phyloP scores from a whole-genome alignment of 2,888 invertebrate species.

The Leucozona laternaria region DNA sequence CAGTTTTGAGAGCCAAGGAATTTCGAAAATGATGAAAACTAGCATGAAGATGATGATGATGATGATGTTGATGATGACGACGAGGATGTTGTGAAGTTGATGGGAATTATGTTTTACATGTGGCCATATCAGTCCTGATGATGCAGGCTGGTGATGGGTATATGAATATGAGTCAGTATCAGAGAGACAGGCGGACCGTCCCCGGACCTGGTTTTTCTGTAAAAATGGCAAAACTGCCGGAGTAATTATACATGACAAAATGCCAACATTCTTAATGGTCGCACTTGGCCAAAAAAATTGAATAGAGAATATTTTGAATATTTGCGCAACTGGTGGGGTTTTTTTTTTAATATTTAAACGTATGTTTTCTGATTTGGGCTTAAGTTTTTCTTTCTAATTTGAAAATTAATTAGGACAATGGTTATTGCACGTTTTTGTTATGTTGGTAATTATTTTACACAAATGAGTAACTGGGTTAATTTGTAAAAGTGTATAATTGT shows the following conservation, averaged over 20 bases:
- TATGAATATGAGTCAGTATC: slow-evolving; percentile 15
- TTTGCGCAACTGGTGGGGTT: slow-evolving; percentile 67
- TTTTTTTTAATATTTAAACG: background rate
- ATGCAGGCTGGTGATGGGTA: slow-evolving; percentile 34
- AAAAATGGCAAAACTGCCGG: slow-evolving; percentile 49
- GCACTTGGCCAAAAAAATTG: slow-evolving; percentile 33
- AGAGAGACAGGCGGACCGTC: slow-evolving; percentile 42
- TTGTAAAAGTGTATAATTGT: slow-evolving; percentile 42
- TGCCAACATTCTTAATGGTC: slow-evolving; percentile 54
- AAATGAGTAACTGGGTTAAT: slow-evolving; percentile 53
- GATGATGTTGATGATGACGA: background rate
- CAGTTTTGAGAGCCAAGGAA: slow-evolving; percentile 60
- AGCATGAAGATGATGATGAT: slow-evolving; percentile 38
- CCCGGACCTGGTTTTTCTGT: slow-evolving; percentile 17
- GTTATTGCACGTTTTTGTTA: slow-evolving; percentile 63
- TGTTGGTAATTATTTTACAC: slow-evolving; percentile 68
- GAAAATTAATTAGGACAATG: slow-evolving; percentile 73
- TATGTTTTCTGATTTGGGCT: background rate
- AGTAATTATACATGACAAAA: slow-evolving; percentile 60
- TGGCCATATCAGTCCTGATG: slow-evolving; percentile 62
- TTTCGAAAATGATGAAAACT: slow-evolving; percentile 65
- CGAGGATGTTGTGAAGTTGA: slow-evolving; percentile 21
- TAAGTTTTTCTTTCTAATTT: background rate
- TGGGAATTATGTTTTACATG: slow-evolving; percentile 47
- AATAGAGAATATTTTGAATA: slow-evolving; percentile 19